Conservation (phyloP, 2,888 invertebrate species). For the Andrena flavipes region DNA sequence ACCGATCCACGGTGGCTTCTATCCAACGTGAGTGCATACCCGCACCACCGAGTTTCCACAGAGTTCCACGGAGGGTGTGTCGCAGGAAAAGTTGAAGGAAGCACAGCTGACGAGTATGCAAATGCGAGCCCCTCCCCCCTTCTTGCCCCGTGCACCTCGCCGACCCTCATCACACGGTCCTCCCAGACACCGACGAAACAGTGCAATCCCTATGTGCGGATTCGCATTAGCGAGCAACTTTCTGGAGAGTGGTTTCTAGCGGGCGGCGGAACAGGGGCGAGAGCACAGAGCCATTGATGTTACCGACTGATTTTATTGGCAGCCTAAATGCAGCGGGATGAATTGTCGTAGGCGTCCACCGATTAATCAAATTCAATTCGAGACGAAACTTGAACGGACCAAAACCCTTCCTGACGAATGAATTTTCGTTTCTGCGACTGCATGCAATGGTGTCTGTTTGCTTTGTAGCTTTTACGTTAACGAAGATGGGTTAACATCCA, state of each 20-base stretch:
- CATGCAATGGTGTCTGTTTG: not conserved
- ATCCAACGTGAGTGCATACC: conserved; percentile 67
- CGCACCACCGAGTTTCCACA: conserved; percentile 63
- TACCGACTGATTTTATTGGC: conserved; percentile 47
- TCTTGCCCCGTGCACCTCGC: conserved; percentile 49
- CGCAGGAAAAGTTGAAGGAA: conserved; percentile 85
- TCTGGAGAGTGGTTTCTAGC: conserved; percentile 29
- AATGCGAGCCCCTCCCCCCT: conserved; percentile 76
- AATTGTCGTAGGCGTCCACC: conserved; percentile 28
- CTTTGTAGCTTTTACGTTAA: too few species aligned
- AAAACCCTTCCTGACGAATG: not conserved
- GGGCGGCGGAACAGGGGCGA: not conserved
- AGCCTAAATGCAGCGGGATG: conserved; percentile 29
- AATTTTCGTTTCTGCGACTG: not conserved
- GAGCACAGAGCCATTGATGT: conserved; percentile 48
- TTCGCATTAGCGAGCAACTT: conserved; percentile 79
- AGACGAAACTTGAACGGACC: not conserved
- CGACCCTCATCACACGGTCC: conserved; percentile 62
- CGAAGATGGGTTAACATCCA: too few species aligned
- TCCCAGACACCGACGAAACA: conserved; percentile 71
- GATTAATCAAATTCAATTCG: conserved; percentile 51
- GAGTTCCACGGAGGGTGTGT: conserved; percentile 77
- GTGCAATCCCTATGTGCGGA: conserved; percentile 79
- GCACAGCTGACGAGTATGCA: conserved; percentile 85
- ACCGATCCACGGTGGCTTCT: conserved; percentile 20